A percentile compares a stretch with the other conserved stretches of the same genome.
Evolutionary conservation across 1,140 invertebrate genomes (phyloP).

Genomic region (Micrasema minimum): DNA sequence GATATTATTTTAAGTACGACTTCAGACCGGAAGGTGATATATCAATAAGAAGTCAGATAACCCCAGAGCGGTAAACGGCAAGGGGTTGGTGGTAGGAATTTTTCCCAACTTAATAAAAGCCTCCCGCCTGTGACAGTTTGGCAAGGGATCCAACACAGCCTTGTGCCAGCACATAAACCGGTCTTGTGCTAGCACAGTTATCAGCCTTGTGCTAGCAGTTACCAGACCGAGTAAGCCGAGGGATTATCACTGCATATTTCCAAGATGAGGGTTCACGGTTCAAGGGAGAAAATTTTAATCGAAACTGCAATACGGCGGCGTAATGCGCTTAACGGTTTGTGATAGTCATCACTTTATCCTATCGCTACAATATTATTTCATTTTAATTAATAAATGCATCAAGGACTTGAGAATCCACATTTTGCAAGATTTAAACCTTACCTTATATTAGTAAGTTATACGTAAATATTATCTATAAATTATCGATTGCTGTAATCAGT

Average conservation of each 20-base stretch:
- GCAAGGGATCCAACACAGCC: not conserved
- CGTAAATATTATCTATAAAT: too few relatives aligned
- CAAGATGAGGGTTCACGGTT: conserved; percentile 20
- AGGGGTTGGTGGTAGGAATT: too few relatives aligned
- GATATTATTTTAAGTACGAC: too few relatives aligned
- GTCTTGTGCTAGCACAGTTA: conserved; percentile 1
- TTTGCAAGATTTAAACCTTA: too few relatives aligned
- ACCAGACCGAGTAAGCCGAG: conserved; percentile 38
- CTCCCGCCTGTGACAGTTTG: not conserved
- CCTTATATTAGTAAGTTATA: too few relatives aligned
- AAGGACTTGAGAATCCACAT: not conserved
- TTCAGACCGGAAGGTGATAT: not conserved
- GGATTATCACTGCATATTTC: conserved; percentile 41
- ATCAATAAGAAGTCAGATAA: not conserved
- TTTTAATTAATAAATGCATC: not conserved
- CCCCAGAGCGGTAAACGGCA: not conserved
- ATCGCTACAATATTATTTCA: not conserved
- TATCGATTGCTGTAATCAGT: too few relatives aligned
- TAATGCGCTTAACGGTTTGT: conserved; percentile 7
- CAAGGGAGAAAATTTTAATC: conserved; percentile 38
- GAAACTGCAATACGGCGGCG: conserved; percentile 24
- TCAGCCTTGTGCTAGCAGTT: not conserved
- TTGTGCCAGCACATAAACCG: not conserved
- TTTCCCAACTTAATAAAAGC: too few relatives aligned
- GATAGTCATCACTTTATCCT: conserved; percentile 10